Evolutionary conservation across 1,140 invertebrate species (phyloP).

Genomic region (Wiebesia pumilae): DNA sequence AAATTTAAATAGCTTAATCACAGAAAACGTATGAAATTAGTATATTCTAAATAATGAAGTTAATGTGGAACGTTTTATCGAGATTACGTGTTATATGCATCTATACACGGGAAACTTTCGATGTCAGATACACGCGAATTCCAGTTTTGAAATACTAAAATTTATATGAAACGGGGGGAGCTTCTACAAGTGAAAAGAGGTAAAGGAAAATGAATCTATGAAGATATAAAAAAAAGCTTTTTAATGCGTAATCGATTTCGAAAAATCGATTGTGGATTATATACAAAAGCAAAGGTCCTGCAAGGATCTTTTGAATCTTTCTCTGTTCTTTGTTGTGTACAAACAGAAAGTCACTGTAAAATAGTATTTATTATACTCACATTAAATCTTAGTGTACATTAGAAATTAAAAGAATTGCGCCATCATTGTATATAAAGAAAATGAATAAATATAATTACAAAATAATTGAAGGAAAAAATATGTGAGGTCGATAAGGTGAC

Average conservation of each 20-base stretch:
- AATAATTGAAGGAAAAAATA: background rate
- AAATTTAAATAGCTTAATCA: background rate
- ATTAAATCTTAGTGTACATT: slow-evolving; percentile 71
- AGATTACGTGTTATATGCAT: background rate
- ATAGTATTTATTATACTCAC: slow-evolving; percentile 73
- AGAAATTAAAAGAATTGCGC: slow-evolving; percentile 50
- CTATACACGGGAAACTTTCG: background rate
- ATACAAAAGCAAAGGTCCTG: background rate
- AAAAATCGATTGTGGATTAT: background rate
- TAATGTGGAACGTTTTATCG: background rate
- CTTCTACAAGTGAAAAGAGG: too few relatives aligned
- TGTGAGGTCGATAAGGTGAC: background rate
- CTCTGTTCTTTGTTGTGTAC: slow-evolving; percentile 56
- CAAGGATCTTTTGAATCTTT: background rate
- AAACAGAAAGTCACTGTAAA: slow-evolving; percentile 64
- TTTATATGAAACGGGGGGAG: too few relatives aligned
- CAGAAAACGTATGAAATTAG: background rate
- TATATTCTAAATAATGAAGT: background rate
- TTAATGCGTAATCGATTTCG: background rate
- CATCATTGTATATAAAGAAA: slow-evolving; percentile 28
- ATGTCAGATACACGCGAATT: background rate
- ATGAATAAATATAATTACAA: slow-evolving; percentile 21
- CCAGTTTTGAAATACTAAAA: too few relatives aligned
- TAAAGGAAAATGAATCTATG: background rate
- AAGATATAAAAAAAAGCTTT: background rate